phyloP scores from a whole-genome alignment of 2,888 invertebrate species.

The Calameuta pallipes region DNA sequence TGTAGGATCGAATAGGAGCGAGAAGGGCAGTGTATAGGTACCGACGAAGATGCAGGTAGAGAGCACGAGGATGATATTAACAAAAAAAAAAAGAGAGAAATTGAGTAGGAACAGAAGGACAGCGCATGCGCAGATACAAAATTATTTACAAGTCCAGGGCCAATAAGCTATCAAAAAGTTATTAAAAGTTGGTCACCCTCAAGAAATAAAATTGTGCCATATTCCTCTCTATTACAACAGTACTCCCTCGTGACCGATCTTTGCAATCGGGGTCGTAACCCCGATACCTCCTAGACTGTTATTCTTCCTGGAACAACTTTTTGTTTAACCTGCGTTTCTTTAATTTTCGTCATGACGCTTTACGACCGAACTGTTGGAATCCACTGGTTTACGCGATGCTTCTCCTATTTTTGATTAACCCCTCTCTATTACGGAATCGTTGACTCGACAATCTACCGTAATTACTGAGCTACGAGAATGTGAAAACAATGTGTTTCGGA shows the following conservation, averaged over 20 bases:
- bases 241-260: slow-evolving; percentile 43
- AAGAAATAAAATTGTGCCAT: slow-evolving; percentile 47
- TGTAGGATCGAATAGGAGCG: not conserved
- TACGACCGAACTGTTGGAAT: not conserved
- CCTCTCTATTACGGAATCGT: not conserved
- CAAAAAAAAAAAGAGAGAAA: not conserved
- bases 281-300: not conserved
- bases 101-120: not conserved
- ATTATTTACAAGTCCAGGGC: slow-evolving; percentile 49
- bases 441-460: not conserved
- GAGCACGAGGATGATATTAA: not conserved
- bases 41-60: not conserved
- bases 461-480: not conserved
- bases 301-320: not conserved
- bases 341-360: not conserved
- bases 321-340: not conserved
- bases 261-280: slow-evolving; percentile 6
- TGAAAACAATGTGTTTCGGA: not conserved
- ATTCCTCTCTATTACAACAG: slow-evolving; percentile 10
- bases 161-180: slow-evolving; percentile 54
- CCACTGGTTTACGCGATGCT: not conserved
- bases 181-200: slow-evolving; percentile 53
- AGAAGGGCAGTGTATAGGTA: not conserved
- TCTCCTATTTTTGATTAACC: not conserved
- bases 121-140: slow-evolving; percentile 32